Percentiles rank a stretch among this genome's conserved stretches.
phyloP scores from a whole-genome alignment of 2,888 invertebrate species.

The Priocnemis perturbator region DNA sequence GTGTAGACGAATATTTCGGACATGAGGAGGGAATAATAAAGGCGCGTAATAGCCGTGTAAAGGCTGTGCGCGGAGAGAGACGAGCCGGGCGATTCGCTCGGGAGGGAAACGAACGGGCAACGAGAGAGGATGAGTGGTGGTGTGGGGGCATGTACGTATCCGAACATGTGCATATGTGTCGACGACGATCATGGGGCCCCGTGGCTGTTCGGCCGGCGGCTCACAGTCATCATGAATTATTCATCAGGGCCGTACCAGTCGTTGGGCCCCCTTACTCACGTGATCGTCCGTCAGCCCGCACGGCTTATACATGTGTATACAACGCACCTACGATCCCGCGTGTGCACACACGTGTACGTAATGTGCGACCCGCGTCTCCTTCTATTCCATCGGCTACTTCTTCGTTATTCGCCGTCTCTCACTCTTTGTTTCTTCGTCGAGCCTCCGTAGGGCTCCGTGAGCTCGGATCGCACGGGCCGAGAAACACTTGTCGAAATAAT shows the following conservation, averaged over 20 bases:
- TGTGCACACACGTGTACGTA: constrained; percentile 10
- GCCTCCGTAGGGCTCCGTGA: too few relatives aligned
- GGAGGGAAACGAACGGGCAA: not conserved
- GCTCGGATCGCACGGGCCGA: not conserved
- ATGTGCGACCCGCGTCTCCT: constrained; percentile 11
- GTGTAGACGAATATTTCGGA: constrained; percentile 25
- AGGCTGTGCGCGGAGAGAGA: constrained; percentile 10
- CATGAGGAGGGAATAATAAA: constrained; percentile 48
- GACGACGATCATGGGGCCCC: constrained; percentile 42
- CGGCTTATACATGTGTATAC: constrained; percentile 54
- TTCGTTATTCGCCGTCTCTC: constrained; percentile 18
- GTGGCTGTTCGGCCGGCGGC: constrained; percentile 28
- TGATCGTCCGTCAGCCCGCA: constrained; percentile 59
- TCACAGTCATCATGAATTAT: constrained; percentile 66
- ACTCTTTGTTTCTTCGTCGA: constrained; percentile 20
- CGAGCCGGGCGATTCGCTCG: too few relatives aligned
- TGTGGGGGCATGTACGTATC: constrained; percentile 10
- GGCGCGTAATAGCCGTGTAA: constrained; percentile 51
- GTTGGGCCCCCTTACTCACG: constrained; percentile 63
- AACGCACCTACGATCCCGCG: constrained; percentile 22
- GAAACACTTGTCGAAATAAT: constrained; percentile 24
- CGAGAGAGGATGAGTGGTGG: constrained; percentile 20
- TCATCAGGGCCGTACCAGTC: constrained; percentile 63
- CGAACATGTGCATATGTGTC: constrained; percentile 5
- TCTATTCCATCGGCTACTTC: not conserved